Conservation (phyloP, 1,140 invertebrate genomes). For the Parasteatoda tepidariorum region DNA sequence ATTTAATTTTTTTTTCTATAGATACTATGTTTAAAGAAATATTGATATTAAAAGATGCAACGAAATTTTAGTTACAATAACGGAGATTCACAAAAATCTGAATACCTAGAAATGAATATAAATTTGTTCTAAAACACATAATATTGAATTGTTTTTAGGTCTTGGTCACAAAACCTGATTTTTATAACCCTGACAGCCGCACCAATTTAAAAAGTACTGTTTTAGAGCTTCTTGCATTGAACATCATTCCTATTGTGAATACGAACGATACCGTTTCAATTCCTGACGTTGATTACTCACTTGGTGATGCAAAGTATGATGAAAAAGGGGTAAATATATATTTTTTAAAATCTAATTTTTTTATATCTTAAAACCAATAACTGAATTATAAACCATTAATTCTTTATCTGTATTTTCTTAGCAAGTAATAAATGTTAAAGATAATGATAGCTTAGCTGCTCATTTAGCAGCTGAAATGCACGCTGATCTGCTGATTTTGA, state of each 20-base stretch:
- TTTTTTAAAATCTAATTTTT: not conserved
- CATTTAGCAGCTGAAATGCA: constrained; percentile 93
- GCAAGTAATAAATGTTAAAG: constrained; percentile 91
- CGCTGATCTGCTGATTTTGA: constrained; percentile 94
- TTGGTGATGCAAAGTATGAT: constrained; percentile 75
- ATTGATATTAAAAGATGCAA: too few relatives aligned
- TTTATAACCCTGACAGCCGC: constrained; percentile 95
- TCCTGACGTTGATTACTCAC: constrained; percentile 75
- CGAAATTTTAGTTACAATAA: too few relatives aligned
- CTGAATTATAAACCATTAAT: not conserved
- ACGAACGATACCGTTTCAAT: constrained; percentile 99
- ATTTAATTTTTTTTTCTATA: too few relatives aligned
- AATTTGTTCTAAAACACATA: too few relatives aligned
- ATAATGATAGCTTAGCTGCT: constrained; percentile 97
- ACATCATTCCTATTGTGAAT: constrained; percentile 99
- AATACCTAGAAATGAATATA: too few relatives aligned
- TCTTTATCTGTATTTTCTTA: not conserved
- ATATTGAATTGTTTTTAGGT: too few relatives aligned
- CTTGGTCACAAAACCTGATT: constrained; percentile 96
- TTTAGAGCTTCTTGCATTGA: constrained; percentile 92
- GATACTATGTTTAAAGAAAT: too few relatives aligned
- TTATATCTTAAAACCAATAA: not conserved
- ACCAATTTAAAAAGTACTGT: constrained; percentile 86
- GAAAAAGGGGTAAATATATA: constrained; percentile 71
- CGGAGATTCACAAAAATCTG: too few relatives aligned